These are phyloP conservation scores for Callospermophilus lateralis DNA, from an alignment of 2,113 vertebrate species.

Conservation along the genomic window DNA sequence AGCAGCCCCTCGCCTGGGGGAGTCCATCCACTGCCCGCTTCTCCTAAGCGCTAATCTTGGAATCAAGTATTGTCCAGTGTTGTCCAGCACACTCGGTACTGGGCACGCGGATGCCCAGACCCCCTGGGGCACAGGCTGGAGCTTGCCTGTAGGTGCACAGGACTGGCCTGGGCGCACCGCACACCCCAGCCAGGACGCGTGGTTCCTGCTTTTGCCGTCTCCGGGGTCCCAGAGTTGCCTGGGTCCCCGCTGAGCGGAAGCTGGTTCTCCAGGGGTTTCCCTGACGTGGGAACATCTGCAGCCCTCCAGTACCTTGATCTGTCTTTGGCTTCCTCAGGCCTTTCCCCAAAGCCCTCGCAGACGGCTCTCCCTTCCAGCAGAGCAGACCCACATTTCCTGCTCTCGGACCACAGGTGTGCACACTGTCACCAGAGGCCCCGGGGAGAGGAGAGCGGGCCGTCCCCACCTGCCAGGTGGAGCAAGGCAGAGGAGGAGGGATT, in stretches of 20 bases:
- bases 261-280: neutral
- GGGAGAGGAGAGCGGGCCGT: too few species aligned
- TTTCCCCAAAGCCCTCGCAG: neutral
- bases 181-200: neutral
- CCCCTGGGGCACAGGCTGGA: neutral
- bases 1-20: neutral
- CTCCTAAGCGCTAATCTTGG: neutral
- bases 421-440: fast-evolving
- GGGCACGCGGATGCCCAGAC: neutral
- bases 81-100: neutral
- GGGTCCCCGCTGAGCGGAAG: neutral
- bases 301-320: too few species aligned
- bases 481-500: too few species aligned
- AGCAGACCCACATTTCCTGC: too few species aligned
- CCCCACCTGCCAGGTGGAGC: too few species aligned
- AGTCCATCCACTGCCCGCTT: too few species aligned
- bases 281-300: fast-evolving
- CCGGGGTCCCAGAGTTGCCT: too few species aligned
- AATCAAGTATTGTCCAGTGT: neutral
- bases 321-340: neutral
- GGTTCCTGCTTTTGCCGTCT: neutral
- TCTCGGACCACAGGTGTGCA: too few species aligned
- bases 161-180: too few species aligned
- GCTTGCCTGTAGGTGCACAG: too few species aligned
- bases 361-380: neutral